Percentiles rank a stretch among this genome's conserved stretches.
Evolutionary conservation across 2,888 invertebrate species (phyloP).

Genomic region (Heliconius erato): DNA sequence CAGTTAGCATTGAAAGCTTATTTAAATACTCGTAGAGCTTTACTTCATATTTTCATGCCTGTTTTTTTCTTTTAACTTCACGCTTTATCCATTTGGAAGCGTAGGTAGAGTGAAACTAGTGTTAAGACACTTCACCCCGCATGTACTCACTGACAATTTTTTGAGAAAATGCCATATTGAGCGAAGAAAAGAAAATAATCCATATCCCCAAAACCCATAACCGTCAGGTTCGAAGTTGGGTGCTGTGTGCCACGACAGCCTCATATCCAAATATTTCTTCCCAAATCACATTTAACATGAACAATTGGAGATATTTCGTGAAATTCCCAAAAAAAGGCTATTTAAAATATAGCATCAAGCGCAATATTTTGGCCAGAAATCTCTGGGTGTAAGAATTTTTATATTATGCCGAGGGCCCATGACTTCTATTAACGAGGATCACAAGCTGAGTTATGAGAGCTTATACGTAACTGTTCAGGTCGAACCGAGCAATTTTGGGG

Average conservation of each 20-base stretch:
- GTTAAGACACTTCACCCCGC: background rate
- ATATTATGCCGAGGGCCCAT: conserved; percentile 30
- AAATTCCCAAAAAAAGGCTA: conserved; percentile 5
- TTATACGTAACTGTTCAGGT: conserved; percentile 48
- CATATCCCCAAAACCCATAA: background rate
- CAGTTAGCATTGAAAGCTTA: background rate
- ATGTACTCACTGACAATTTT: too few relatives aligned
- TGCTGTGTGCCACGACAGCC: background rate
- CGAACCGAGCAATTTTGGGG: conserved; percentile 46
- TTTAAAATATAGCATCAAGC: background rate
- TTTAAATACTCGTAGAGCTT: background rate
- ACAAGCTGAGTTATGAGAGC: conserved; percentile 48
- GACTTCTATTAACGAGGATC: conserved; percentile 48
- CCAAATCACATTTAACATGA: background rate
- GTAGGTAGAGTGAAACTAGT: background rate
- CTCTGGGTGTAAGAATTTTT: conserved; percentile 29
- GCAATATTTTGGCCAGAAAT: conserved; percentile 23
- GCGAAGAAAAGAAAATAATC: background rate
- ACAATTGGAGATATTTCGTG: background rate
- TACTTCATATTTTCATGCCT: background rate
- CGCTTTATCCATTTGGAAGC: background rate
- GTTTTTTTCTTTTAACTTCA: background rate
- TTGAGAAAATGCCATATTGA: background rate
- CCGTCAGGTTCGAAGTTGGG: background rate
- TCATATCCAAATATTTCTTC: background rate